Base-by-base conservation (phyloP, 2,113 vertebrate species). In the Hippoglossus stenolepis region DNA sequence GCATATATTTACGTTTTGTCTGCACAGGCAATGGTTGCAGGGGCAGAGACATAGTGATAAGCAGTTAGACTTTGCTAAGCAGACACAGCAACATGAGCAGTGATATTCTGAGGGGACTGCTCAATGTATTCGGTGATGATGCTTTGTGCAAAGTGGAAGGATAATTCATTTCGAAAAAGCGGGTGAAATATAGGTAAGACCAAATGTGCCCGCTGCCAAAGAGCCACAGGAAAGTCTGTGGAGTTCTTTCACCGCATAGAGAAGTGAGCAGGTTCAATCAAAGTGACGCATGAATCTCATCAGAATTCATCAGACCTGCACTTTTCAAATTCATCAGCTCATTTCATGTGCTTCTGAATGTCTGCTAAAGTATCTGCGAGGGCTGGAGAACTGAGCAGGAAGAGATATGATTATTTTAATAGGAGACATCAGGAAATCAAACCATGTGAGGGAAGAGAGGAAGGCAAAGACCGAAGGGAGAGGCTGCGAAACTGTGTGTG, bases 401-500 rank as follows among this genome's bases (percentile, higher is more conserved):
- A 75, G 31, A 73, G 5, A 76, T 49, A 80, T 79, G 71, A 79
- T 43, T 84, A 71, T 80, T 85, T 90, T 62, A 88, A 70, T 31
- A 76, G 65, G 51, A 86, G 65, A 80, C 65, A 76, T 65, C 28
- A 28, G 61, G 74, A 83, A 83, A 79, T 82, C 67, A 20, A 82
- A 74, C 17, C 69, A 81, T 67, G 73, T 73, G 69, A 74, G 67
- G 35, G 51, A 76, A 43, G 31, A 65, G 47, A 62, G 51, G 40
- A 77, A 61, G 15, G 61, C 51, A 31, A 74, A 45, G 47, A 24
- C 21, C 3, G 54, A 23, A 26, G 21, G 23, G 23, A 58, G 56
- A 5, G 17, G 17, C 56, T 4, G 21, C 5, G 56, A 14, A 5
- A 15, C 54, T 57, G 28, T 28, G 9, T 7, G 18, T 24, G 24